phyloP scores from a whole-genome alignment of 2,113 vertebrate species.

The Tretioscincus oriximinensis region DNA sequence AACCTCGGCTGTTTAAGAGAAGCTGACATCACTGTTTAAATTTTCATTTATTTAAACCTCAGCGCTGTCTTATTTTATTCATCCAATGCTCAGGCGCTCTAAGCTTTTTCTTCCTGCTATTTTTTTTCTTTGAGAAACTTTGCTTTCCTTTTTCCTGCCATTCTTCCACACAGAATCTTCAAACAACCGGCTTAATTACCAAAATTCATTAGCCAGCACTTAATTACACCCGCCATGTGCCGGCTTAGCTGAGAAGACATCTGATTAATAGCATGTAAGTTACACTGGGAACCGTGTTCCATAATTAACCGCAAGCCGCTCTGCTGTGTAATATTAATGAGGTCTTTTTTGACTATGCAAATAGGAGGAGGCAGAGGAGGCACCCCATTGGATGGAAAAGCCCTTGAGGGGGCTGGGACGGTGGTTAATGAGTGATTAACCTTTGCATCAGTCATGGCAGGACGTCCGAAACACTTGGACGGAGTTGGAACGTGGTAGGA shows the following conservation, averaged over 20 bases:
- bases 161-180: neutral
- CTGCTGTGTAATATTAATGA: slow-evolving; percentile 30
- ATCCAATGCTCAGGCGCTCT: neutral
- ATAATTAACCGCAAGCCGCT: slow-evolving; percentile 17
- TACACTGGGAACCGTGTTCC: slow-evolving; percentile 21
- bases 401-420: neutral
- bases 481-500: neutral
- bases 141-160: no score
- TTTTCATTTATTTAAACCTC: neutral
- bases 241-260: slow-evolving; percentile 11
- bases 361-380: neutral
- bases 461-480: neutral
- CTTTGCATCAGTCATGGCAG: neutral
- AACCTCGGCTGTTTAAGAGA: neutral
- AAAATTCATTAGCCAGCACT: slow-evolving; percentile 32
- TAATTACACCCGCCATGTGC: slow-evolving; percentile 18
- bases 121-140: no score
- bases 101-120: neutral
- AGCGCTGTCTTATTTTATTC: neutral
- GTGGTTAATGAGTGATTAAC: neutral
- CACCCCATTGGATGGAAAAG: neutral
- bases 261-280: slow-evolving; percentile 20
- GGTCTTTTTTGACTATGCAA: slow-evolving; percentile 15
- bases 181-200: slow-evolving; percentile 16
- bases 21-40: neutral